Percentiles rank a stretch among this genome's conserved stretches.
Conservation (phyloP, 2,888 invertebrate genomes). For the Chrysopilus asiliformis region DNA sequence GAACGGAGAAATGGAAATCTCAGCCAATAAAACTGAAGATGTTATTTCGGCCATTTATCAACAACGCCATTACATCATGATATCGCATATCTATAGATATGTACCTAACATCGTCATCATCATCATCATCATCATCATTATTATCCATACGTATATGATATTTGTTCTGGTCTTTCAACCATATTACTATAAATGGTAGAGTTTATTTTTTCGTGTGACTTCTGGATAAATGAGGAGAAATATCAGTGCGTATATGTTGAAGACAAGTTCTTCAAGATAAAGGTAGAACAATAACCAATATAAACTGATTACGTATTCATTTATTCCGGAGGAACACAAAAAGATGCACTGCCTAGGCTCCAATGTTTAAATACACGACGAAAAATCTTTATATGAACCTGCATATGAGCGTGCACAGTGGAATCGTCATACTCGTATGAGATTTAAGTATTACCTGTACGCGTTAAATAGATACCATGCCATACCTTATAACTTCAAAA, state of each 20-base stretch:
- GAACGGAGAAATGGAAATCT: slow-evolving; percentile 18
- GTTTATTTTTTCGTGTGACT: slow-evolving; percentile 12
- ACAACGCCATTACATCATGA: slow-evolving; percentile 17
- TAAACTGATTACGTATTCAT: slow-evolving; percentile 15
- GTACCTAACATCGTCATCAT: too few relatives aligned
- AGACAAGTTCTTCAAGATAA: slow-evolving; percentile 10
- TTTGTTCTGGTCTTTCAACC: background rate
- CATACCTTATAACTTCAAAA: too few relatives aligned
- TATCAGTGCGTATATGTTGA: slow-evolving; percentile 12
- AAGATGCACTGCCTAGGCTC: too few relatives aligned
- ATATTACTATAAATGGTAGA: slow-evolving; percentile 1
- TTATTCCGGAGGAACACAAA: slow-evolving; percentile 9
- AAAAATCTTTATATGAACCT: too few relatives aligned
- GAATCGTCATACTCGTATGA: too few relatives aligned
- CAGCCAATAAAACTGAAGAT: slow-evolving; percentile 21
- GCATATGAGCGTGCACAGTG: too few relatives aligned
- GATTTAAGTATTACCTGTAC: too few relatives aligned
- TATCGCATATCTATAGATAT: too few relatives aligned
- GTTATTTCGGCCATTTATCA: slow-evolving; percentile 22
- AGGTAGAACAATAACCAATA: slow-evolving; percentile 15
- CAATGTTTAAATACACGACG: too few relatives aligned
- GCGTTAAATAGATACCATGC: too few relatives aligned
- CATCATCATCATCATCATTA: slow-evolving; percentile 1
- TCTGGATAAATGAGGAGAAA: slow-evolving; percentile 8
- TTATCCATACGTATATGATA: background rate